Evolutionary conservation across 2,113 vertebrate species (phyloP), one percentile per base, ranked within the genome.

Genomic region (Orientallactaga bullata): DNA sequence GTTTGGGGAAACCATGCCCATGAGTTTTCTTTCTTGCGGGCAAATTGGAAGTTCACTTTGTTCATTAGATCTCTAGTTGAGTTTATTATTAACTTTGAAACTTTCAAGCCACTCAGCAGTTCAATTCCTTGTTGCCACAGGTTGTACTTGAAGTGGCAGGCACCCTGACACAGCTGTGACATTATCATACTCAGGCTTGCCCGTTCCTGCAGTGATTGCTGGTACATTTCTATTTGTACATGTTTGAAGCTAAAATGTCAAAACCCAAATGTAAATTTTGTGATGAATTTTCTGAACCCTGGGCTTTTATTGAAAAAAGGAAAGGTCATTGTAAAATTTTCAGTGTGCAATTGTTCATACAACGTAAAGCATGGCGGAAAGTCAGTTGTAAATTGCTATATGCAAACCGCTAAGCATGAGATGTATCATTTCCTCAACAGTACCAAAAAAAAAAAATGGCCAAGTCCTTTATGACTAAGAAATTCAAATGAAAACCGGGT

Each of bases 381-480:
- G 47, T 69, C 24, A 9, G 26, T 87, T 55, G 79, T 63, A 37
- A 94, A 60, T 32, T 30, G 37, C 21, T 28, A 61, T 60, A 37
- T 39, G 35, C 39, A 28, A 94, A 87, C 8, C 84, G 55, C 39
- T 63, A 84, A 85, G 18, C 23, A 55, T 47, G 12, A 91, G 17
- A 89, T 68, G 24, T 21, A 58, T 58, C 47, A 47, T 89, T 88
- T 79, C 61, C 61, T 92, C 60, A 74, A 69, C 92, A 61, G 3
- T 66, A 47, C 23, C 78, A 92, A 90, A 76, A 24, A 76, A 77
- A 88, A 23, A 55, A 55, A 6, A 13, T 72, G 2, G 61, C 82
- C 78, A 94, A 87, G 79, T 76, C 74, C 47, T n/a, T 92, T 88
- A 66, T 86, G 17, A 51, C 42, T 86, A 24, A 83, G 9, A 91